Base-by-base conservation (phyloP, 2,797 vertebrate species). In the Sebastes wilsoni region DNA sequence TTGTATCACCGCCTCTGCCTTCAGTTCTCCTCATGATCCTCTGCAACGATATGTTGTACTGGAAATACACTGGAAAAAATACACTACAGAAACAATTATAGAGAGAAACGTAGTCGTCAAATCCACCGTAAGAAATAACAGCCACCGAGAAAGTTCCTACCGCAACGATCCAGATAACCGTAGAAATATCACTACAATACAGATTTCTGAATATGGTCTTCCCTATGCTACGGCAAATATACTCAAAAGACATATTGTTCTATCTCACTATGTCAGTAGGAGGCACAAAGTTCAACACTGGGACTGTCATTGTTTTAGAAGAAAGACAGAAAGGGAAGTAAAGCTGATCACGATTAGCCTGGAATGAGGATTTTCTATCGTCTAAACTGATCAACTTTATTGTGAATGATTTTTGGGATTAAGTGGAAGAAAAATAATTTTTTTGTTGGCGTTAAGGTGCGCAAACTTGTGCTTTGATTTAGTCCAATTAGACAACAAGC, bases 181-280 rank as follows among this genome's bases (percentile, higher is more conserved):
- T 69, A 85, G 80, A 84, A 90, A 88, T 87, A 80, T 80, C 74
- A 92, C 85, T 73, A 90, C 87, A 46, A 82, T 80, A 92, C 78
- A 80, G 80, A 77, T 68, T 80, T 83, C 70, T 78, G 46, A 87
- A 62, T 75, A 87, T 52, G 66, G 67, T 65, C 23, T 22, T 73
- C 68, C 54, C 84, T 90, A 90, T 14, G 66, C 85, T 89, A 91
- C 89, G 34, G 69, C 75, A 83, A 81, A 88, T 88, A 89, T 84
- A 91, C 76, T 82, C 55, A 76, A 85, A 83, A 77, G 49, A 92
- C 88, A 55, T 71, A 14, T 23, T 54, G 64, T 84, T 81, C 80
- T 93, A 85, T 73, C 27, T 72, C 61, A 79, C 76, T 81, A 83
- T 58, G 69, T 82, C 82, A 61, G 66, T 9, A 38, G 79, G 83